A percentile compares a stretch with the other conserved stretches of the same genome.
phyloP scores from a whole-genome alignment of 30 jellyfish, hydroid and myxozoan genomes.

The Hydra vulgaris region DNA sequence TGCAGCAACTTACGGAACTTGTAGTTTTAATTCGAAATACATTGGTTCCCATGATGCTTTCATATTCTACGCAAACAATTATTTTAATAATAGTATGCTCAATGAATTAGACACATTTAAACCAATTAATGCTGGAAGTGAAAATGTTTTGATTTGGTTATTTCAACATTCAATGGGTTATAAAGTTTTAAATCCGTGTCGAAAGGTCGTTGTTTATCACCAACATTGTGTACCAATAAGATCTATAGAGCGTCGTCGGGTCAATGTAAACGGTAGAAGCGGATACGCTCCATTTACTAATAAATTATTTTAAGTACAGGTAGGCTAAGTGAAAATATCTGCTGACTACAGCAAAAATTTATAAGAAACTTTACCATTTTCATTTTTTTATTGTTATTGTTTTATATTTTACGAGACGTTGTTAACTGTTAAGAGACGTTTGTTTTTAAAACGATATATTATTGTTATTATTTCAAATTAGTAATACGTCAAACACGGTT shows the following conservation, averaged over 20 bases:
- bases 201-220: neutral
- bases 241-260: neutral
- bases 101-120: neutral
- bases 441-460: too few relatives aligned
- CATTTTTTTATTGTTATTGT: too few relatives aligned
- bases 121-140: neutral
- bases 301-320: too few relatives aligned
- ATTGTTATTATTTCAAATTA: too few relatives aligned
- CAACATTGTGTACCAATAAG: neutral
- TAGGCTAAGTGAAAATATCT: too few relatives aligned
- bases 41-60: neutral
- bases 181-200: neutral
- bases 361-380: too few relatives aligned
- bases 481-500: too few relatives aligned
- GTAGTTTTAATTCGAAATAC: neutral
- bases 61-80: neutral
- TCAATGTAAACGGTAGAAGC: neutral
- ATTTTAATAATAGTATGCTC: neutral
- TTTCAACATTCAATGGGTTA: neutral
- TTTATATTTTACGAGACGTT: too few relatives aligned
- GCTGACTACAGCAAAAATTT: too few relatives aligned
- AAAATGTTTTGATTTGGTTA: neutral
- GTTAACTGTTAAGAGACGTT: too few relatives aligned
- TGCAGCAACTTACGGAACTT: neutral
- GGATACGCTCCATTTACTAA: neutral